phyloP scores from a whole-genome alignment of 2,888 invertebrate genomes.

The Sinhomidia bicolor region DNA sequence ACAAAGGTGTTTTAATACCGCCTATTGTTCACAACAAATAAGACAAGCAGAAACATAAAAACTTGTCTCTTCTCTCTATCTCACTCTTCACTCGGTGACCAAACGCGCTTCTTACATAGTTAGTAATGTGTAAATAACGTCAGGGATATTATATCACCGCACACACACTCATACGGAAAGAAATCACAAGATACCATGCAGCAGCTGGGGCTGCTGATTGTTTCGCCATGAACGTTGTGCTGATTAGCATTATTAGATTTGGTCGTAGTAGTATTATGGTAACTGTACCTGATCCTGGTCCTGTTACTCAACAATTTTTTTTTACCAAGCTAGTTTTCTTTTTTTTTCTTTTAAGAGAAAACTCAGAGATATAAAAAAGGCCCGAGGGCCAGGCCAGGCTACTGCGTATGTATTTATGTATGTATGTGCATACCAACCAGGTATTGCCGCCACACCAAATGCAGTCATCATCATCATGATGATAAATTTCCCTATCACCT shows the following conservation, averaged over 20 bases:
- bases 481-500: conserved; percentile 54
- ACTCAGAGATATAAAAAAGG: conserved; percentile 12
- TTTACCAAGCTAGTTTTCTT: conserved; percentile 57
- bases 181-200: neutral
- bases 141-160: neutral
- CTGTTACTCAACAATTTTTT: conserved; percentile 70
- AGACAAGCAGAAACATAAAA: conserved; percentile 30
- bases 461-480: neutral
- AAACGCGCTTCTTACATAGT: neutral
- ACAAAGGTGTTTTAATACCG: conserved; percentile 50
- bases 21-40: conserved; percentile 58
- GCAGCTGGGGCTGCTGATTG: neutral
- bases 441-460: conserved; percentile 1
- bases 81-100: too few relatives aligned
- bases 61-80: conserved; percentile 6
- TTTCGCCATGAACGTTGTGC: neutral
- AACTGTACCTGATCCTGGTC: conserved; percentile 71
- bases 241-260: conserved; percentile 44
- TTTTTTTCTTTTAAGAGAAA: conserved; percentile 14
- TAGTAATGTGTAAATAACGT: neutral
- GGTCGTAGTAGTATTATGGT: conserved; percentile 45
- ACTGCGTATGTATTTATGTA: neutral
- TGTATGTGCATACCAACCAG: too few relatives aligned
- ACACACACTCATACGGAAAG: neutral
- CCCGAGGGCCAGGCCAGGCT: conserved; percentile 28